Conservation (phyloP, 1,140 invertebrate species). For the Drosophila littoralis region DNA sequence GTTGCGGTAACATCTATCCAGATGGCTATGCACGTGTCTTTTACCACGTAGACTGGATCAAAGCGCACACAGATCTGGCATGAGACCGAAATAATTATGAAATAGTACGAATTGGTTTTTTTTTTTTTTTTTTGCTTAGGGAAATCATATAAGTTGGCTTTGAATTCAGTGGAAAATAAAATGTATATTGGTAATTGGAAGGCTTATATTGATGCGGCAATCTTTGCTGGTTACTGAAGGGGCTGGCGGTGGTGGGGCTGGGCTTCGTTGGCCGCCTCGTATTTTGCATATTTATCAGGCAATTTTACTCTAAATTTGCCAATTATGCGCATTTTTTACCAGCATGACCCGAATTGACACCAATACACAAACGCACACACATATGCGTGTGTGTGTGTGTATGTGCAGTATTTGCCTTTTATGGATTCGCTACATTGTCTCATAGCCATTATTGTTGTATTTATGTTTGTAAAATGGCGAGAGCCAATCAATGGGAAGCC, state of each 20-base stretch:
- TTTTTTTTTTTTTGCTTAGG: background rate
- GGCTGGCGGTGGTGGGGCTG: background rate
- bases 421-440: slow-evolving; percentile 65
- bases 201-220: slow-evolving; percentile 15
- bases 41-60: slow-evolving; percentile 85
- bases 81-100: background rate
- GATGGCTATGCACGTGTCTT: slow-evolving; percentile 86
- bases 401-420: slow-evolving; percentile 41
- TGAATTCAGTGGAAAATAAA: background rate
- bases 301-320: slow-evolving; percentile 77
- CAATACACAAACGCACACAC: slow-evolving; percentile 25
- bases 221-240: slow-evolving; percentile 3
- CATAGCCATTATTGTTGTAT: slow-evolving; percentile 49
- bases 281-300: slow-evolving; percentile 73
- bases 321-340: slow-evolving; percentile 74
- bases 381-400: slow-evolving; percentile 3
- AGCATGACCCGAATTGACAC: slow-evolving; percentile 70
- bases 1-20: slow-evolving; percentile 25
- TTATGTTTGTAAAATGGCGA: slow-evolving; percentile 28
- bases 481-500: slow-evolving; percentile 24
- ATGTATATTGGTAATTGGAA: slow-evolving; percentile 20
- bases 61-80: slow-evolving; percentile 24
- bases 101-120: background rate
- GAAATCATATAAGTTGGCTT: background rate
- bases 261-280: slow-evolving; percentile 14